Conservation (phyloP, 2,113 vertebrate species). For the Rhinolophus sinicus region DNA sequence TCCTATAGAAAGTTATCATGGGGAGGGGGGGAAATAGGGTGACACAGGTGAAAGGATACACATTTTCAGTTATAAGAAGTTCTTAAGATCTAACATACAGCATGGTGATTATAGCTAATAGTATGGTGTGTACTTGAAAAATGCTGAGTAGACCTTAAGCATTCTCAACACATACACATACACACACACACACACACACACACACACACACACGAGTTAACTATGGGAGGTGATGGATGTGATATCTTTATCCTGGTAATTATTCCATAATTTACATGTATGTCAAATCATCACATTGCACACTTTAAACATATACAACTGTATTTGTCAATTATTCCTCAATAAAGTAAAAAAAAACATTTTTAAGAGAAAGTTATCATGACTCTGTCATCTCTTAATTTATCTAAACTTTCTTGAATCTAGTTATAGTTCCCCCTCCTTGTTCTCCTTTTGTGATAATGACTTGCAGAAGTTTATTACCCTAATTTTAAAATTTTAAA, state of each 20-base stretch:
- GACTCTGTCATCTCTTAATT: neutral
- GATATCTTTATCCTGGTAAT: neutral
- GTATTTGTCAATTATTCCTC: neutral
- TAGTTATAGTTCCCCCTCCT: neutral
- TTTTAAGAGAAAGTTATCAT: neutral
- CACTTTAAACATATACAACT: neutral
- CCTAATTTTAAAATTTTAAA: neutral
- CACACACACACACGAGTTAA: neutral
- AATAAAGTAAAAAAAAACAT: neutral
- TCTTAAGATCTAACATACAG: neutral
- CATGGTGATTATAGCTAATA: neutral
- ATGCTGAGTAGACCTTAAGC: neutral
- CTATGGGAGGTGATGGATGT: neutral
- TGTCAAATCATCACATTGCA: neutral
- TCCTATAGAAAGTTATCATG: neutral
- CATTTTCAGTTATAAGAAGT: neutral
- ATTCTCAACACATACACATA: neutral
- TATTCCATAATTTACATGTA: neutral
- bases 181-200: no score
- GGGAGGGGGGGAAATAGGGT: neutral
- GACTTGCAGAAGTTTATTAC: neutral
- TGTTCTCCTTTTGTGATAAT: neutral
- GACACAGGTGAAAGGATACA: neutral
- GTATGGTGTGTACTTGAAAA: neutral
- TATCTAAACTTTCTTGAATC: neutral